Evolutionary conservation across 2,113 vertebrate species (phyloP).

Genomic region (Bagarius yarrelli): DNA sequence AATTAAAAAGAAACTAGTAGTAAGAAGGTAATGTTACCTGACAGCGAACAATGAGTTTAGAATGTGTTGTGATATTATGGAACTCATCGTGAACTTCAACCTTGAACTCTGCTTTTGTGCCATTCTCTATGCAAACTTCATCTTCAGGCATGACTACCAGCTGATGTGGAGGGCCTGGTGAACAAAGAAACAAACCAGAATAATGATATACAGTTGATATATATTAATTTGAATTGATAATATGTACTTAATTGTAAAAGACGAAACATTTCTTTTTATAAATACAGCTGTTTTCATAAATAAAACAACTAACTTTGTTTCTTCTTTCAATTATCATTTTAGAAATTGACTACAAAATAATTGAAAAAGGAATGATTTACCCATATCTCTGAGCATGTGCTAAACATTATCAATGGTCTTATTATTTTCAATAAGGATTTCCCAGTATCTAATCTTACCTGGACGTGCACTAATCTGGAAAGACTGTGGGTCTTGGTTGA

Average conservation of each 20-base stretch:
- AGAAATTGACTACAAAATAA: too few relatives aligned
- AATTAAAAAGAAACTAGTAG: not conserved
- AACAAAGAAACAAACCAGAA: not conserved
- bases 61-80: slow-evolving; percentile 80
- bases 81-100: slow-evolving; percentile 84
- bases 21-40: slow-evolving; percentile 71
- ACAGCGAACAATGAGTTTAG: slow-evolving; percentile 78
- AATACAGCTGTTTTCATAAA: not conserved
- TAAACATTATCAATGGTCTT: not conserved
- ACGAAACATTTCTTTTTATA: too few relatives aligned
- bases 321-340: not conserved
- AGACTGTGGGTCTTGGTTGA: slow-evolving; percentile 75
- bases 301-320: not conserved
- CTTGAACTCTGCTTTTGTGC: slow-evolving; percentile 74
- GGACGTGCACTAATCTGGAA: slow-evolving; percentile 79
- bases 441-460: slow-evolving; percentile 64
- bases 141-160: slow-evolving; percentile 78
- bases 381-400: not conserved
- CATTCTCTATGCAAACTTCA: slow-evolving; percentile 80
- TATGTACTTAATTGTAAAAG: too few relatives aligned
- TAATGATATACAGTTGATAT: not conserved
- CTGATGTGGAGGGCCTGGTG: slow-evolving; percentile 75
- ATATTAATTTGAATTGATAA: too few relatives aligned
- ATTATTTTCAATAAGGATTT: not conserved
- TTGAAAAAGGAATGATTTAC: not conserved